Evolutionary conservation across 2,888 invertebrate species (phyloP).

Genomic region (Amitus sp.): DNA sequence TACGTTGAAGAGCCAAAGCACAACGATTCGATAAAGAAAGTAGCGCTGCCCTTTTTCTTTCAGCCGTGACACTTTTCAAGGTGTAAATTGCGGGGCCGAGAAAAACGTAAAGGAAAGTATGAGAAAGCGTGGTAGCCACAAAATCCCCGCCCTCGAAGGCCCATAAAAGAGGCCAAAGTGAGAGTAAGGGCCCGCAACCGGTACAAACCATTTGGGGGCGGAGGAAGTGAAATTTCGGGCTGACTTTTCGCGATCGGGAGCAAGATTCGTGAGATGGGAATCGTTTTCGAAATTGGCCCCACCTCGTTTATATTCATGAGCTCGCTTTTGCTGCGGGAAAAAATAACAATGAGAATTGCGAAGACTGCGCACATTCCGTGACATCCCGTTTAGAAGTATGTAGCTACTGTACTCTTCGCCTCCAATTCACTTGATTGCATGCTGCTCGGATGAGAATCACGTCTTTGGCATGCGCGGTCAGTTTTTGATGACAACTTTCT

Average conservation of each 20-base stretch:
- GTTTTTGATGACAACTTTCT: no score
- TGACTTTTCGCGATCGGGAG: background rate
- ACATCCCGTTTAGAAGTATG: constrained; percentile 31
- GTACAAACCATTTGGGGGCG: constrained; percentile 17
- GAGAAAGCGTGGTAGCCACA: constrained; percentile 25
- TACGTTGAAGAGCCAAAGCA: no score
- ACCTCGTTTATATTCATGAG: background rate
- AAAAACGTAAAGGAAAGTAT: constrained; percentile 34
- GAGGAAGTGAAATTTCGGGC: background rate
- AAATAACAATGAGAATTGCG: no score
- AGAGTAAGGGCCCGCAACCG: constrained; percentile 24
- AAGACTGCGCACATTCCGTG: background rate
- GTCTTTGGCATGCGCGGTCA: no score
- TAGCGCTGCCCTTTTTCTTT: constrained; percentile 37
- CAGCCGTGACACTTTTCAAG: constrained; percentile 36
- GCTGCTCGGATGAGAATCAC: no score
- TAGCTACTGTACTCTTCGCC: constrained; percentile 11
- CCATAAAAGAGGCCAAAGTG: constrained; percentile 26
- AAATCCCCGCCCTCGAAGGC: constrained; percentile 17
- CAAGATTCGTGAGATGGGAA: background rate
- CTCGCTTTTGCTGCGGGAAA: no score
- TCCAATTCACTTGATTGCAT: constrained; percentile 17
- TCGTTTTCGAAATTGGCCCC: no score
- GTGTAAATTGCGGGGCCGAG: constrained; percentile 29
- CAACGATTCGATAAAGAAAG: constrained; percentile 36